phyloP scores from a whole-genome alignment of 2,888 invertebrate species.

The Lysandra coridon region DNA sequence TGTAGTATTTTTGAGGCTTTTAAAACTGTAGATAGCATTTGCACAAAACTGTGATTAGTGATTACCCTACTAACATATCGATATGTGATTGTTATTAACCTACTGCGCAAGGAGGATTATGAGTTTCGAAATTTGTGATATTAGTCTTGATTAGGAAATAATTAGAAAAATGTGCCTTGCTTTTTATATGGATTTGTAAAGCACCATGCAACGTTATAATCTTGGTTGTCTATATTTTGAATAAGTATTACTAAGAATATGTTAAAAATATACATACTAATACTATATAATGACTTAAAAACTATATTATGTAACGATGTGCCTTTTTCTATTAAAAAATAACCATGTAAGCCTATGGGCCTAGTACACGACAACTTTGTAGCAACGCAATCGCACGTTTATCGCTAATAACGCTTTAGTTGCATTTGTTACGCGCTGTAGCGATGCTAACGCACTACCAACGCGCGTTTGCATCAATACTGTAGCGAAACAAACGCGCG shows the following conservation, averaged over 20 bases:
- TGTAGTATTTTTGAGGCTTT: not conserved
- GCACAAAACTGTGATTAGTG: slow-evolving; percentile 13
- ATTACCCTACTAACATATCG: not conserved
- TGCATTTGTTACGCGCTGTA: too few species aligned
- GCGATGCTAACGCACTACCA: too few species aligned
- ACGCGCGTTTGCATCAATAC: too few species aligned
- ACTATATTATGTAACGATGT: too few species aligned
- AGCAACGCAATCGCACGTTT: too few species aligned
- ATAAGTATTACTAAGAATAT: not conserved
- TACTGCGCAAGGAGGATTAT: not conserved
- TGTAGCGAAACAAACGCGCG: too few species aligned
- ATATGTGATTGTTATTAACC: not conserved
- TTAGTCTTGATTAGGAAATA: not conserved
- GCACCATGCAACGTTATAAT: not conserved
- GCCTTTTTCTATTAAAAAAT: too few species aligned
- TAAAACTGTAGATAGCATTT: not conserved
- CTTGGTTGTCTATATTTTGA: not conserved
- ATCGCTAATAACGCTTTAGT: too few species aligned
- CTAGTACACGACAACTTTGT: too few species aligned
- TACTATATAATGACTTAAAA: not conserved
- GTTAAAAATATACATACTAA: not conserved
- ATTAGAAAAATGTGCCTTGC: slow-evolving; percentile 4
- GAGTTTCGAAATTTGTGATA: slow-evolving; percentile 7
- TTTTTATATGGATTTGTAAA: not conserved
- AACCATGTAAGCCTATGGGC: too few species aligned